Percentiles rank a stretch among this genome's conserved stretches.
These are phyloP conservation scores for Chloromyia formosa DNA, from an alignment of 2,888 invertebrate species.

Conservation along the genomic window DNA sequence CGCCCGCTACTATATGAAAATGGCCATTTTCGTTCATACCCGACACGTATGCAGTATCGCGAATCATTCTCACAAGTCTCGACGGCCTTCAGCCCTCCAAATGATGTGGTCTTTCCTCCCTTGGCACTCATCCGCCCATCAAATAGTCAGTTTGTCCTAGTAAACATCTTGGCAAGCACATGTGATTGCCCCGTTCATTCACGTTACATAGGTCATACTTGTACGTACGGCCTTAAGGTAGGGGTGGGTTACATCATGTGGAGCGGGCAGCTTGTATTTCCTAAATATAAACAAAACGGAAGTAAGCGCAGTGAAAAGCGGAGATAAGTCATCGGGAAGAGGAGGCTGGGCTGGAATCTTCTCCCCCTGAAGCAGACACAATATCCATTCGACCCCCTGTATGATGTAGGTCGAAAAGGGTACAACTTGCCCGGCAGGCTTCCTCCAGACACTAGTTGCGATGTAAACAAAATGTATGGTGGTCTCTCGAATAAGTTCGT, in stretches of 20 bases:
- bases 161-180: constrained; percentile 30
- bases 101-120: no score
- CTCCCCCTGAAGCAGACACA: background rate
- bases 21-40: constrained; percentile 3
- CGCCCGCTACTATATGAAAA: constrained; percentile 35
- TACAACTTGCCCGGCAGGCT: constrained; percentile 9
- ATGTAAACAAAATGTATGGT: constrained; percentile 38
- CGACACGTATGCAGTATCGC: background rate
- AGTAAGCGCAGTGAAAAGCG: constrained; percentile 31
- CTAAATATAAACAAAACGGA: constrained; percentile 40
- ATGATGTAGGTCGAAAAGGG: constrained; percentile 20
- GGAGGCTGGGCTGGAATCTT: background rate
- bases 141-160: constrained; percentile 31
- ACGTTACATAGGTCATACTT: constrained; percentile 34
- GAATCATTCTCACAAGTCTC: background rate
- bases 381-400: background rate
- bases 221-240: background rate
- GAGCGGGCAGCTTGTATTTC: constrained; percentile 6
- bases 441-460: constrained; percentile 40
- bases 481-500: background rate
- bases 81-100: constrained; percentile 26
- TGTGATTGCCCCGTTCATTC: constrained; percentile 41
- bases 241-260: background rate
- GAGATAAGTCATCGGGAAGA: constrained; percentile 42
- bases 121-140: constrained; percentile 19